Conservation (phyloP, 2,113 vertebrate genomes). For the Sardina pilchardus region DNA sequence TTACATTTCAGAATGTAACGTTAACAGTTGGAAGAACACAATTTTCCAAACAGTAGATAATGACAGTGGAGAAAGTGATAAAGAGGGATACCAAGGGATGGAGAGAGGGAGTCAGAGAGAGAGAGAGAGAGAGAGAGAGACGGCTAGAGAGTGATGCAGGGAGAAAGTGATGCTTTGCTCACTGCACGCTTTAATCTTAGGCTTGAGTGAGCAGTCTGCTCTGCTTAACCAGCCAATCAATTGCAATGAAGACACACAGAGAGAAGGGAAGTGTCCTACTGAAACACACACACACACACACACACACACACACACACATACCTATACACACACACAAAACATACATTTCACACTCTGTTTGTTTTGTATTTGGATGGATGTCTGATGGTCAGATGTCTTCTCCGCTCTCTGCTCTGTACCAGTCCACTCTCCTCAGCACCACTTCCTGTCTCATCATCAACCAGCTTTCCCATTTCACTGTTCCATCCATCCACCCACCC, state of each 20-base stretch:
- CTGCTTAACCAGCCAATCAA: conserved; percentile 45
- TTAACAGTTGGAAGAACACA: too few relatives aligned
- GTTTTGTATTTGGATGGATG: neutral
- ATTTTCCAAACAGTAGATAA: too few relatives aligned
- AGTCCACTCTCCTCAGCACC: too few relatives aligned
- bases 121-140: neutral
- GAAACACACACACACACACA: conserved; percentile 17
- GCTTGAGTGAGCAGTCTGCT: conserved; percentile 43
- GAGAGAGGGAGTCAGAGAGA: neutral
- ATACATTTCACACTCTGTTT: neutral
- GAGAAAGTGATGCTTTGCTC: conserved; percentile 29
- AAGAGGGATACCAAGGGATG: neutral
- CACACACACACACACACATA: neutral
- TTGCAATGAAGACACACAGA: conserved; percentile 17
- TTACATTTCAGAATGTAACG: too few relatives aligned
- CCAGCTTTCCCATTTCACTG: too few relatives aligned
- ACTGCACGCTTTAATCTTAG: conserved; percentile 37
- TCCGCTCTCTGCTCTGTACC: too few relatives aligned
- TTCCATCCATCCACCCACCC: too few relatives aligned
- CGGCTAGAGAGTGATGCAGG: neutral
- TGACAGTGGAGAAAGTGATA: neutral
- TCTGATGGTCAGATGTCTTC: neutral
- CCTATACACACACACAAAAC: neutral
- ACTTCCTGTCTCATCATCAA: neutral
- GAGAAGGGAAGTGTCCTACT: neutral